These are phyloP conservation scores for Merodon equestris DNA, from an alignment of 2,888 invertebrate species.

Conservation along the genomic window DNA sequence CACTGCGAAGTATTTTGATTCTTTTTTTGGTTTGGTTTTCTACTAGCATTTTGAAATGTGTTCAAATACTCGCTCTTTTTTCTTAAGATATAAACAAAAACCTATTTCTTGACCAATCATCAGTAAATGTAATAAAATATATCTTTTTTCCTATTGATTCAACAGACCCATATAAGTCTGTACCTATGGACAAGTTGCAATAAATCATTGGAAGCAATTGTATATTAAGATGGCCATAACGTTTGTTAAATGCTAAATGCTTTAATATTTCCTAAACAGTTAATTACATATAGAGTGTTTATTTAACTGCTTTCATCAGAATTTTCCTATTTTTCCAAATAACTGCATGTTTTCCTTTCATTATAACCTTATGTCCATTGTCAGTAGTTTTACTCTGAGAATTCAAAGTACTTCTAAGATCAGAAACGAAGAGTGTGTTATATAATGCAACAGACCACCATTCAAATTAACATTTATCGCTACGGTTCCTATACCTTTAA, in stretches of 20 bases:
- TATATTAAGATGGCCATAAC: conserved; percentile 10
- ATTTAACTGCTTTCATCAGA: background rate
- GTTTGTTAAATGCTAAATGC: background rate
- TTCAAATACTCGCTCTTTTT: conserved; percentile 13
- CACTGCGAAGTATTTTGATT: conserved; percentile 1
- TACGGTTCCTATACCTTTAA: conserved; percentile 4
- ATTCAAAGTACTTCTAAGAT: conserved; percentile 2
- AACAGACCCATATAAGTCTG: background rate
- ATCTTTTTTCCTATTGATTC: conserved; percentile 6
- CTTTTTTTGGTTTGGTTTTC: conserved; percentile 15
- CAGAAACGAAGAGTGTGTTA: conserved; percentile 6
- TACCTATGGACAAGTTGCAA: background rate
- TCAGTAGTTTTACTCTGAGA: conserved; percentile 17
- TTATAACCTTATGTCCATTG: conserved; percentile 2
- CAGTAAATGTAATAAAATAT: conserved; percentile 4
- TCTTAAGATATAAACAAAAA: conserved; percentile 19
- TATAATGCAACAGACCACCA: background rate
- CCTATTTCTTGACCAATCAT: conserved; percentile 20
- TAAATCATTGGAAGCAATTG: background rate
- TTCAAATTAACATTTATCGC: too few species aligned
- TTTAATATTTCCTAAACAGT: background rate
- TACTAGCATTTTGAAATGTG: conserved; percentile 1
- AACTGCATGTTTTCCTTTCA: background rate
- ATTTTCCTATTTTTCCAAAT: background rate
- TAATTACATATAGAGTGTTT: background rate